Conservation (phyloP, 92 coral and sea anemone species). For the Galaxea fascicularis region DNA sequence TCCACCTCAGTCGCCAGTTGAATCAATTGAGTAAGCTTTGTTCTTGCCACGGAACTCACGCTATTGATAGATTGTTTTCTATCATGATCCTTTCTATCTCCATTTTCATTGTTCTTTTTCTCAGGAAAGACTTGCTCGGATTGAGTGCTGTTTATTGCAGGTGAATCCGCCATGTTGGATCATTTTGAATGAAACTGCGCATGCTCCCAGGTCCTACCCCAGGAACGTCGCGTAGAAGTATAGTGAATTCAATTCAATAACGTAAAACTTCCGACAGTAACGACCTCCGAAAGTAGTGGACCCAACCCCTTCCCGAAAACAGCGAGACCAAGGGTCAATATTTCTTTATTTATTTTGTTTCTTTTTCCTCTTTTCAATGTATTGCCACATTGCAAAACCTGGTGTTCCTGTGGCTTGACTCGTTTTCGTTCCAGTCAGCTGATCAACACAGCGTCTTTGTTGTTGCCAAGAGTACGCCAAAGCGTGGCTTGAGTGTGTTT, state of each 20-base stretch:
- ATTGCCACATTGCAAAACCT: not conserved
- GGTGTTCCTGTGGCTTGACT: constrained; percentile 53
- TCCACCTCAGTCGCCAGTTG: constrained; percentile 83
- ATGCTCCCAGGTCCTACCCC: not conserved
- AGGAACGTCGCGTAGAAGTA: not conserved
- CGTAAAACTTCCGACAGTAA: no score
- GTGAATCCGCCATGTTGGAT: constrained; percentile 61
- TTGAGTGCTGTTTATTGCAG: constrained; percentile 40
- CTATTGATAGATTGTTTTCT: constrained; percentile 77
- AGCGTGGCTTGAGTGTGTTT: not conserved
- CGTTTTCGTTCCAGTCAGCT: constrained; percentile 71
- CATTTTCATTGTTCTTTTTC: constrained; percentile 60
- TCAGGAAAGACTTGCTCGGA: constrained; percentile 22
- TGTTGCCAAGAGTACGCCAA: constrained; percentile 70
- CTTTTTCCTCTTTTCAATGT: not conserved
- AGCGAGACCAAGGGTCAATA: no score
- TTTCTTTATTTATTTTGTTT: no score
- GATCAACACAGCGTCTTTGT: constrained; percentile 71
- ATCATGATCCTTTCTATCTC: constrained; percentile 69
- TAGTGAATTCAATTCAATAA: no score
- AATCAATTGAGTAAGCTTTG: constrained; percentile 85
- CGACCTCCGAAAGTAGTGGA: no score
- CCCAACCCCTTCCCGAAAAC: no score
- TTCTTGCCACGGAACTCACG: constrained; percentile 86
- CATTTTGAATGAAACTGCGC: constrained; percentile 48